These are phyloP conservation scores for Schizotus pectinicornis DNA, from an alignment of 2,888 invertebrate species.

Conservation along the genomic window DNA sequence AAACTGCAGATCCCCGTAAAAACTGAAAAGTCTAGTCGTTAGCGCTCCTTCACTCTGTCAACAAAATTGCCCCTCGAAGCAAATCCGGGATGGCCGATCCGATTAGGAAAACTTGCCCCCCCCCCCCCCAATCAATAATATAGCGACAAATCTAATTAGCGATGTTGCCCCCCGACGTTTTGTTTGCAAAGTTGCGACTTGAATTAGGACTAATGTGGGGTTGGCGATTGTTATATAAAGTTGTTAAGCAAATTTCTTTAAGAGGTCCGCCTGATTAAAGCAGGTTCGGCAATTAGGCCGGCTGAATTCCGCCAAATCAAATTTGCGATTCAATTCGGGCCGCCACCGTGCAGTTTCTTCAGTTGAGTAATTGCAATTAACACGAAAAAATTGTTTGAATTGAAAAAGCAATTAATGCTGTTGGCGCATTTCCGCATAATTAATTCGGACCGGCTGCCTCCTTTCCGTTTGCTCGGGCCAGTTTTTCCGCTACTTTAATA, in stretches of 20 bases:
- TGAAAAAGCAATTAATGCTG: conserved; percentile 35
- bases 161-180: too few relatives aligned
- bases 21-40: conserved; percentile 34
- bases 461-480: conserved; percentile 1
- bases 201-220: too few relatives aligned
- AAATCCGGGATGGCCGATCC: too few relatives aligned
- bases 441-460: conserved; percentile 28
- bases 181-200: too few relatives aligned
- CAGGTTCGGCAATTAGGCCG: conserved; percentile 3
- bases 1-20: conserved; percentile 28
- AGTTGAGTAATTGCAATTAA: conserved; percentile 27
- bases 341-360: conserved; percentile 1
- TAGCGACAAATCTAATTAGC: too few relatives aligned
- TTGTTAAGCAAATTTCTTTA: conserved; percentile 5
- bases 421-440: conserved; percentile 29
- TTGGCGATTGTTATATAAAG: too few relatives aligned
- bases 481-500: neutral
- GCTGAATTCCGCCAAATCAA: neutral
- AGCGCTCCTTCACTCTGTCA: conserved; percentile 36
- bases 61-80: conserved; percentile 15
- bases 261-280: neutral
- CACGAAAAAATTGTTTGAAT: conserved; percentile 33
- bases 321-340: conserved; percentile 3
- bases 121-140: conserved; percentile 26
- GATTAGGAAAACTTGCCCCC: conserved; percentile 25